Evolutionary conservation across 2,797 vertebrate genomes (phyloP).

Genomic region (Sylvia borin): DNA sequence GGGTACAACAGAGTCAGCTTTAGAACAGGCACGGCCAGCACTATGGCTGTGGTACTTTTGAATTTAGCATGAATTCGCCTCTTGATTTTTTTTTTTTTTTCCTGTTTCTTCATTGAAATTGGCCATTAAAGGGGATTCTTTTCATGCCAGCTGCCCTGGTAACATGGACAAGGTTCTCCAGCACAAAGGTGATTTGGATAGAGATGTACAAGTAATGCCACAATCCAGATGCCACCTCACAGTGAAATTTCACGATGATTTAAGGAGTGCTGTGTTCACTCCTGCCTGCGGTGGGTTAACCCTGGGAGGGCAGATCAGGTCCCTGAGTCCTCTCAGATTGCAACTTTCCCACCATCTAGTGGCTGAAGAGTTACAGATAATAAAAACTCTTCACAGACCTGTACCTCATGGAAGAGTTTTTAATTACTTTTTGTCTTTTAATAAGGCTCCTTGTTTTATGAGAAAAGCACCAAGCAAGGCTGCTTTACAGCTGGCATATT

Average conservation of each 20-base stretch:
- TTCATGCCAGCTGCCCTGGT: neutral
- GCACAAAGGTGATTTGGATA: neutral
- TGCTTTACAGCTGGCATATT: neutral
- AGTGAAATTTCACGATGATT: neutral
- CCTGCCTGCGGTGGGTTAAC: neutral
- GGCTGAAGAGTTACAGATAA: constrained; percentile 20
- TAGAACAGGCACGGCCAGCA: neutral
- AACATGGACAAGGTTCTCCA: neutral
- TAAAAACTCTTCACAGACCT: neutral
- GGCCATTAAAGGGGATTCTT: neutral
- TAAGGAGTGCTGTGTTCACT: neutral
- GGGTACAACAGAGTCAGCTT: neutral
- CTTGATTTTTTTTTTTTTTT: neutral
- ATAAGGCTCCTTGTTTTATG: neutral
- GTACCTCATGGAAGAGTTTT: neutral
- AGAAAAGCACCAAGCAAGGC: neutral
- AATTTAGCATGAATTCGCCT: neutral
- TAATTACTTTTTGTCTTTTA: neutral
- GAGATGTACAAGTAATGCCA: neutral
- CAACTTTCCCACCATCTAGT: constrained; percentile 58
- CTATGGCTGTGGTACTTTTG: neutral
- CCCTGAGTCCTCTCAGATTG: neutral
- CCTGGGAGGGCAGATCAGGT: constrained; percentile 14
- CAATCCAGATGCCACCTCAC: neutral
- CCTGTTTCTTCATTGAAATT: neutral